Base-by-base conservation (phyloP, 2,888 invertebrate species). In the Aphidoletes aphidimyza region DNA sequence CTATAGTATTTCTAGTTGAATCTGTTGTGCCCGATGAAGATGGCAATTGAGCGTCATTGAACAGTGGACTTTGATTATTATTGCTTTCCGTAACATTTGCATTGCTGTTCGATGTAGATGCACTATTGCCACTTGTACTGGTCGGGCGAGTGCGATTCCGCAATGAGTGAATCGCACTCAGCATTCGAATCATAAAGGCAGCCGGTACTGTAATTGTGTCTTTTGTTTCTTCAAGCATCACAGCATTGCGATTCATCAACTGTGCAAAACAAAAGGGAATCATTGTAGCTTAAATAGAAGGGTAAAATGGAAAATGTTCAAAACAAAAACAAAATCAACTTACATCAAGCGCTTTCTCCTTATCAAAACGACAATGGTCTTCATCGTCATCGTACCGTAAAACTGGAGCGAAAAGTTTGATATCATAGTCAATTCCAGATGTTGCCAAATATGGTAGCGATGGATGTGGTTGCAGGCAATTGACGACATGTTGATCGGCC, bases 121-220 rank as follows among this genome's bases (percentile, higher is more conserved):
- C n/a, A 26, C 42, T 42, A 11, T 6, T 30, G 22, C 30, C 30
- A 17, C 83, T 83, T n/a, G 34, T 17, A 69, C 9, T 3, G 6
- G 59, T 22, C 2, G 26, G 22, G 1, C 78, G 36, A 8, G 78
- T 9, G 87, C 93, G 91, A 87, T 93, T 92, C 86, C 93, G 92
- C 83, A 89, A 85, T 14, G 88, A 87, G 89, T 93, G 94, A 86
- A 94, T 90, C 87, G 93, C 93, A 59, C 93, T 93, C 88, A 94
- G 88, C 93, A 94, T 93, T 87, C 94, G 90, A 86, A 96, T 94
- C 95, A 96, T 95, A 89, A 96, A 95, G 84, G 95, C 93, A 26
- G 96, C 96, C 45, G 96, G 96, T 85, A 96, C 95, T 37, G 96
- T 96, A 86, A 96, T 95, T 0, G 96, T 96, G 88, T 96, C 96